These are phyloP conservation scores for Arenaria interpres DNA, from an alignment of 2,113 vertebrate genomes.

Conservation along the genomic window DNA sequence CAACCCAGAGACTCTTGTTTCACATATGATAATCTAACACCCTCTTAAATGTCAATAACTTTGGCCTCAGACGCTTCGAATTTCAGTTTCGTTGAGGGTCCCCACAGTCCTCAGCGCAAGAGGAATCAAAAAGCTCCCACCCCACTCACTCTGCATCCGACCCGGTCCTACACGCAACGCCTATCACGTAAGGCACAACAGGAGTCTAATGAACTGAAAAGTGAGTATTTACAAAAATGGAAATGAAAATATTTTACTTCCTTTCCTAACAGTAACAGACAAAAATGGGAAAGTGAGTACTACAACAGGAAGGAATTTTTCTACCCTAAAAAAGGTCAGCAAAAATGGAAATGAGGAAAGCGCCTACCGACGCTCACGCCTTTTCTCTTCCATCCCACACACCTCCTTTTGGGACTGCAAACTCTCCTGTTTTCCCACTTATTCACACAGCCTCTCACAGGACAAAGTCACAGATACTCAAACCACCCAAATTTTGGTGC, in stretches of 20 bases:
- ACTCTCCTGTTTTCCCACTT: neutral
- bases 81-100: neutral
- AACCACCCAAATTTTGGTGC: neutral
- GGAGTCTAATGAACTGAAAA: neutral
- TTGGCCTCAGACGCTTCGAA: neutral
- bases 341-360: neutral
- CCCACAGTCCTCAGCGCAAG: rapidly evolving
- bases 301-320: neutral
- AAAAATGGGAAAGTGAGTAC: neutral
- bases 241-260: neutral
- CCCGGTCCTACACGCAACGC: rapidly evolving
- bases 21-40: neutral
- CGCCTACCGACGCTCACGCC: neutral
- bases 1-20: neutral
- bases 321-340: neutral
- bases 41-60: neutral
- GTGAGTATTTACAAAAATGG: neutral
- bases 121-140: neutral
- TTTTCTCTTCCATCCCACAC: neutral
- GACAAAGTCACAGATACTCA: neutral
- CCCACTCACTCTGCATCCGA: neutral
- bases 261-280: neutral
- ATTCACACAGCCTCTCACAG: neutral
- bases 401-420: neutral
- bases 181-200: rapidly evolving